Evolutionary conservation across 2,888 invertebrate genomes (phyloP).

Genomic region (Heliconius cydno): DNA sequence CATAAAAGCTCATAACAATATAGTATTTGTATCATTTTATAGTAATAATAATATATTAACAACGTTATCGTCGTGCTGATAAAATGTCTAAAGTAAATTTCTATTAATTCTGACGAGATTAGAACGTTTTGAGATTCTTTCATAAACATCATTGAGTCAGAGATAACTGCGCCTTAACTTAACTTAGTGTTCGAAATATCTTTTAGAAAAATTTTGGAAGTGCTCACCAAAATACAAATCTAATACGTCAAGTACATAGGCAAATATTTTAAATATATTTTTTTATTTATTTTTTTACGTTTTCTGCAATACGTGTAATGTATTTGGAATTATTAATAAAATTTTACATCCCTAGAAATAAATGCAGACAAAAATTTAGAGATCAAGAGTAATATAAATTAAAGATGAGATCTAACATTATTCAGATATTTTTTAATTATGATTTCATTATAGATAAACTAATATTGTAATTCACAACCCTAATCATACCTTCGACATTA

Average conservation of each 20-base stretch:
- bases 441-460: constrained; percentile 63
- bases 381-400: constrained; percentile 71
- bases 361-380: constrained; percentile 75
- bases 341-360: constrained; percentile 61
- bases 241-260: constrained; percentile 66
- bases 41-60: constrained; percentile 35
- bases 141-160: constrained; percentile 54
- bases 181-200: constrained; percentile 68
- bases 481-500: constrained; percentile 68
- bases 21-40: constrained; percentile 24
- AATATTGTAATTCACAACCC: constrained; percentile 82
- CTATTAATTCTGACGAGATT: constrained; percentile 23
- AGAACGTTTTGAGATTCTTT: constrained; percentile 67
- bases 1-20: constrained; percentile 34
- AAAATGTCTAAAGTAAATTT: constrained; percentile 59
- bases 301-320: constrained; percentile 35
- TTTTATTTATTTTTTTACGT: constrained; percentile 27
- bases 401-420: constrained; percentile 73
- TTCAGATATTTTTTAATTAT: constrained; percentile 58
- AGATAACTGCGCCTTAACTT: constrained; percentile 70
- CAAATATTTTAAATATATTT: constrained; percentile 62
- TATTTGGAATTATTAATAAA: constrained; percentile 30
- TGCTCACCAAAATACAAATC: constrained; percentile 65
- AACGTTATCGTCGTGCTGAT: constrained; percentile 53
- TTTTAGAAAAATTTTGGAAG: constrained; percentile 63